These are phyloP conservation scores for Dryobates pubescens DNA, from an alignment of 2,797 vertebrate species.

Conservation along the genomic window DNA sequence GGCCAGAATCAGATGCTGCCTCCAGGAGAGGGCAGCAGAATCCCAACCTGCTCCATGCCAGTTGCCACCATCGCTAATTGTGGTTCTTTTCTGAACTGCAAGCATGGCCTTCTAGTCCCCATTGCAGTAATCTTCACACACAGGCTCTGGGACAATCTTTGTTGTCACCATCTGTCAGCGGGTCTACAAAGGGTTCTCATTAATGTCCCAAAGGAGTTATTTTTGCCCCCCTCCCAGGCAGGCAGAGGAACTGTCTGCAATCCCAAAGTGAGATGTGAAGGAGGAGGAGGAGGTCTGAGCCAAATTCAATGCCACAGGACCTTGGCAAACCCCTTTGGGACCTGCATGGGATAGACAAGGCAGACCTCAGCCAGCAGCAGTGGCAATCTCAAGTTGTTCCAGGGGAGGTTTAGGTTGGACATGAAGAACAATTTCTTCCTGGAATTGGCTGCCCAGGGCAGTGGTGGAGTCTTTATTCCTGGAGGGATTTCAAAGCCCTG, in stretches of 20 bases:
- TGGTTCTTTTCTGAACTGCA: neutral
- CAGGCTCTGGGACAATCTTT: neutral
- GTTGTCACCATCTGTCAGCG: neutral
- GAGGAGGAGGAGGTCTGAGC: neutral
- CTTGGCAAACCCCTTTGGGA: neutral
- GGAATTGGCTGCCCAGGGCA: neutral
- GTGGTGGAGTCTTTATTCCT: neutral
- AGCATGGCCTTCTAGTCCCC: neutral
- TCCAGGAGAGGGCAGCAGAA: conserved; percentile 54
- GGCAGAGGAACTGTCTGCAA: neutral
- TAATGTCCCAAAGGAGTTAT: neutral
- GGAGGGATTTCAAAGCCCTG: neutral
- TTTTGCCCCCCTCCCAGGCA: neutral
- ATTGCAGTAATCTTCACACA: neutral
- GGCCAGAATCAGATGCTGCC: neutral
- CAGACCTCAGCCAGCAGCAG: neutral
- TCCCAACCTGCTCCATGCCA: neutral
- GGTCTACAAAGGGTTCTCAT: neutral
- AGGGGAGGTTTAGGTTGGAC: neutral
- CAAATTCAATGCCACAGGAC: neutral
- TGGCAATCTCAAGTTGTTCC: neutral
- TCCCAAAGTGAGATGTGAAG: neutral
- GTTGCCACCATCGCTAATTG: fast-evolving
- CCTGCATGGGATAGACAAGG: neutral
- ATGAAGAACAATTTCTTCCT: neutral